Evolutionary conservation across 2,113 vertebrate genomes (phyloP), one percentile per base, ranked within the genome.

Genomic region (Brienomyrus brachyistius): DNA sequence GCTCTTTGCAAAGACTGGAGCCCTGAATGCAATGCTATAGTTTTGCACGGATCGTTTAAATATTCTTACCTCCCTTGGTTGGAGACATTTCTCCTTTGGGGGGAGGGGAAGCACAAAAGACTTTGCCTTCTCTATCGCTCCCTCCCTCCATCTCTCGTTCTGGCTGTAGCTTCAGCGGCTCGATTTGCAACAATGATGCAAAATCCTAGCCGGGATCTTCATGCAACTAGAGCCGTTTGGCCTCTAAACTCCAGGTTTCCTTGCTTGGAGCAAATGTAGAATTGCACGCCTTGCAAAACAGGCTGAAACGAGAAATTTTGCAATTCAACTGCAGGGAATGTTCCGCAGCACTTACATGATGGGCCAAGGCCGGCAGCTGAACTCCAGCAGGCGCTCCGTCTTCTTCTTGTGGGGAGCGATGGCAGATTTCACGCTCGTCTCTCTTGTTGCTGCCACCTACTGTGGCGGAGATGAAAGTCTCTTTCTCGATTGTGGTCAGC

Each of bases 41-140:
- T 93, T 91, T 94, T 96, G 96, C 96, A 95, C 92, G 88, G 92
- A 94, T 95, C 91, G 94, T 93, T 93, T 92, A 93, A 47, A 93
- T 92, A 77, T 95, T 94, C 97, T 97, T 97, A 98, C 98, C 98
- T 96, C 96, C 94, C 96, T 95, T 97, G 92, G 96, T 90, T 96
- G 97, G 96, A 97, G 97, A 97, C 98, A 97, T 98, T 97, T 98
- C 97, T 96, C 96, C 97, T 97, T 94, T 96, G 96, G 95, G 97
- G 97, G 97, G 97, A 96, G 96, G 97, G 97, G 97, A 95, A 95
- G 96, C 97, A 97, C 97, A 97, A 97, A 97, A 97, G 97, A 97
- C 97, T 98, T 97, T 97, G 97, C 97, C 97, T 97, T 96, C 96
- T 95, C 95, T 96, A 96, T 97, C 96, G 90, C 95, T 95, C 94